Base-by-base conservation (phyloP, 2,797 vertebrate genomes). In the Falco biarmicus region DNA sequence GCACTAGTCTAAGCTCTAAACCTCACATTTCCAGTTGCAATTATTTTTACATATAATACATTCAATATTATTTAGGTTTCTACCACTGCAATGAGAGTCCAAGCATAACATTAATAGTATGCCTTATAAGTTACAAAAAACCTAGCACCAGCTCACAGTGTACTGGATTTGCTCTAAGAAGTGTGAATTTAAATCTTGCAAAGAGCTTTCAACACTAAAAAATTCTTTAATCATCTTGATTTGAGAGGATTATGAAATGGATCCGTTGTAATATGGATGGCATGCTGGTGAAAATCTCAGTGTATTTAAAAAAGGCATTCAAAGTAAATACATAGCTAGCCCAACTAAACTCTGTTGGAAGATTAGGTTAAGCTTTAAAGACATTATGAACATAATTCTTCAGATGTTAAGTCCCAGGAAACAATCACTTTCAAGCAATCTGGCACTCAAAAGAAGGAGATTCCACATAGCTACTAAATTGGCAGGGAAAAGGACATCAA, bases 191-290 rank as follows among this genome's bases (percentile, higher is more conserved):
- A 93, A 91, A 73, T 73, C 71, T 47, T 70, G 43, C 29, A 81
- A 93, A 86, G 57, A 87, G 41, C 31, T 82, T 92, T 76, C 70
- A 82, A 76, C 32, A 43, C 45, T 39, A 82, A 81, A 47, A 90
- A 87, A 92, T 84, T 89, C 66, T 82, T 90, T 84, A 86, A 84
- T 84, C 80, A 90, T 87, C 29, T 82, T 84, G 70, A 92, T 92
- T 89, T 87, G 66, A 87, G 66, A 87, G 81, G 66, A 95, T 82
- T 87, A 84, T 51, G 32, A 79, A 54, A 90, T 20, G 26, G 45
- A 90, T 75, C 73, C 32, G 24, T 71, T 78, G 48, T 60, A 87
- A 68, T 45, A 86, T 37, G 56, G 90, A 90, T 47, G 50, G 37
- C 66, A 82, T 26, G n/a, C 53, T 81, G 66, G 12, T 60, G 50